Base-by-base conservation (phyloP, 2,797 vertebrate species). In the Poecilia velifera region DNA sequence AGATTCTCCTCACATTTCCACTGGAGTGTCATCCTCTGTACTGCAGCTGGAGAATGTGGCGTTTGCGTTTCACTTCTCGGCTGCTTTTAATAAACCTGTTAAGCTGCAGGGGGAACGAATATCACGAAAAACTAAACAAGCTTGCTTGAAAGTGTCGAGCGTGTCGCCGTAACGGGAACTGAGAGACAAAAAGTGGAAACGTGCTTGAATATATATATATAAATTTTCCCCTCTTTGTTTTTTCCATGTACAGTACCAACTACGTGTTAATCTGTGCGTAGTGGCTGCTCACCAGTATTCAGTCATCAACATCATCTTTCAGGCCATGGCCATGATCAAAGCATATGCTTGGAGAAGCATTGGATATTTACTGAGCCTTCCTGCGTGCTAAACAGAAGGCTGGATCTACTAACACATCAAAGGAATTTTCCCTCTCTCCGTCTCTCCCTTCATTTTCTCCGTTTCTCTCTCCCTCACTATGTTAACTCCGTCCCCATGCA, bases 321-420 rank as follows among this genome's bases (percentile, higher is more conserved):
- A 72, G 73, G 31, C 31, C 79, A 57, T 62, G 72, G 73, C 82
- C 64, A 76, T 88, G 92, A 93, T 94, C 93, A 94, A 94, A 94
- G 92, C 82, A 16, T 79, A 8, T 39, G 86, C 81, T 81, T 80
- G 84, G 77, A 90, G 90, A 73, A 84, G 82, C 79, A 78, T 78
- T 4, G 81, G 73, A 76, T 93, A 87, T 91, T 93, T 93, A 91
- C 84, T 82, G 87, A 88, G 92, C 89, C 89, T 90, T 84, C 84
- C 87, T 77, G 84, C 80, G 72, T 87, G 79, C 92, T 90, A 88
- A 90, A 93, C 93, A 91, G 91, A 85, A 84, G 89, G 90, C 84
- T 43, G 72, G 80, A 87, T 88, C 83, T 77, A 41, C 89, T 70
- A 73, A 36, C 81, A 93, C 93, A 87, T 93, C 91, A 93, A 92